These are phyloP conservation scores for Xestia rhomboidea DNA, from an alignment of 2,888 invertebrate genomes.

Conservation along the genomic window DNA sequence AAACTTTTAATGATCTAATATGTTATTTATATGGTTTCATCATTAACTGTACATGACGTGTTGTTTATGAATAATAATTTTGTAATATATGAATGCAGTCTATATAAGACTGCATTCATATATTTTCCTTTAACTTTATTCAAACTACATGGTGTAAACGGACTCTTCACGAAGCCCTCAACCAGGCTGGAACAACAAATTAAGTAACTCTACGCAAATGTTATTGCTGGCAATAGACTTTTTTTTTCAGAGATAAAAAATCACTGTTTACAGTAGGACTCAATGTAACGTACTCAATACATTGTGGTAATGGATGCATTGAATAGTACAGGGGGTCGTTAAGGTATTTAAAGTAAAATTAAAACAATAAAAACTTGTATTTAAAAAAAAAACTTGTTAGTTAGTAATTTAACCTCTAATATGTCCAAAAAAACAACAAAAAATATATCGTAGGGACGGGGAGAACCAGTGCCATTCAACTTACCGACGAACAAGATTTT, in stretches of 20 bases:
- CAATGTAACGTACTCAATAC: background rate
- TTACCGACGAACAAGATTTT: background rate
- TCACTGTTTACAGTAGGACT: background rate
- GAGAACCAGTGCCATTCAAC: background rate
- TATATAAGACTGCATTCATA: background rate
- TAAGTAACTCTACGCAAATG: no score
- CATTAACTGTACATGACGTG: background rate
- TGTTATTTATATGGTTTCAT: background rate
- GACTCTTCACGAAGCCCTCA: no score
- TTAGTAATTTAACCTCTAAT: background rate
- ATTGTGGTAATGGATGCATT: background rate
- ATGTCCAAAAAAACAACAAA: background rate
- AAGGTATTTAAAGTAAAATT: background rate
- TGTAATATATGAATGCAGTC: no score
- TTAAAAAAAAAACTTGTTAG: background rate
- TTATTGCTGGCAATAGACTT: background rate
- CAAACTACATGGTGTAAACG: no score
- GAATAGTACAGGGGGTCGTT: background rate
- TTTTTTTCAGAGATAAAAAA: background rate
- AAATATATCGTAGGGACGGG: background rate
- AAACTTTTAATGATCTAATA: background rate
- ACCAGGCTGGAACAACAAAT: no score
- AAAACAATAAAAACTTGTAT: no score
- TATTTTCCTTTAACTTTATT: background rate
- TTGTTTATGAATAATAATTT: background rate